Percentiles rank a stretch among this genome's conserved stretches.
Conservation (phyloP, 2,888 invertebrate genomes). For the Zhuqinia jingwanae region DNA sequence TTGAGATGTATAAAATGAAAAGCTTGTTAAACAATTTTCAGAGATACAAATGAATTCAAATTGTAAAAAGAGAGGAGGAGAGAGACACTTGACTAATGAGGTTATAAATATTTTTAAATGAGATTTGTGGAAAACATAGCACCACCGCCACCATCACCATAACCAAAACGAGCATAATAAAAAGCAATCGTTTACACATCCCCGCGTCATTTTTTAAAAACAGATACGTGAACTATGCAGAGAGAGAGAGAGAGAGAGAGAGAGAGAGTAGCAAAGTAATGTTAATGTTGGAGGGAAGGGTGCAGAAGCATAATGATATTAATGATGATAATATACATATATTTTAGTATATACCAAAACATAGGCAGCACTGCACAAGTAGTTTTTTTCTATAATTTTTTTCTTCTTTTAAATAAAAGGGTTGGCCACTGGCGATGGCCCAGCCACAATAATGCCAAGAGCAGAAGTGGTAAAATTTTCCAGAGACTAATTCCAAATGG, state of each 20-base stretch:
- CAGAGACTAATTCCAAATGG: slow-evolving; percentile 42
- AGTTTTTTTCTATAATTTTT: slow-evolving; percentile 22
- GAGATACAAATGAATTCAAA: slow-evolving; percentile 75
- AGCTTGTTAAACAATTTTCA: slow-evolving; percentile 70
- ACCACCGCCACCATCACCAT: slow-evolving; percentile 52
- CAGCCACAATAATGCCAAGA: slow-evolving; percentile 61
- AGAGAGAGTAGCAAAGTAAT: neutral
- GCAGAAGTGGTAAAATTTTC: slow-evolving; percentile 51
- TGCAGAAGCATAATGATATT: too few relatives aligned
- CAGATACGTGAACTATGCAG: too few relatives aligned
- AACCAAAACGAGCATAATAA: slow-evolving; percentile 39
- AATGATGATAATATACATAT: neutral
- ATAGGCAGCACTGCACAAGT: neutral
- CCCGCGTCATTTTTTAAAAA: slow-evolving; percentile 31
- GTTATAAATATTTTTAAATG: slow-evolving; percentile 78
- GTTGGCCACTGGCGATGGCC: slow-evolving; percentile 66
- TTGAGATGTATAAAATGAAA: slow-evolving; percentile 71
- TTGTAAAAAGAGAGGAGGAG: slow-evolving; percentile 72
- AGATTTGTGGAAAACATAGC: slow-evolving; percentile 61
- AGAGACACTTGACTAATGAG: slow-evolving; percentile 78
- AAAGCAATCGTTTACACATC: slow-evolving; percentile 30
- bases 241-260: too few relatives aligned
- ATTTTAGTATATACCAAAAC: slow-evolving; percentile 3
- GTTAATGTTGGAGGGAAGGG: neutral
- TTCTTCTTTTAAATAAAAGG: slow-evolving; percentile 41